Conservation (phyloP, 92 coral and sea anemone species). For the Parazoanthus atlanticus region DNA sequence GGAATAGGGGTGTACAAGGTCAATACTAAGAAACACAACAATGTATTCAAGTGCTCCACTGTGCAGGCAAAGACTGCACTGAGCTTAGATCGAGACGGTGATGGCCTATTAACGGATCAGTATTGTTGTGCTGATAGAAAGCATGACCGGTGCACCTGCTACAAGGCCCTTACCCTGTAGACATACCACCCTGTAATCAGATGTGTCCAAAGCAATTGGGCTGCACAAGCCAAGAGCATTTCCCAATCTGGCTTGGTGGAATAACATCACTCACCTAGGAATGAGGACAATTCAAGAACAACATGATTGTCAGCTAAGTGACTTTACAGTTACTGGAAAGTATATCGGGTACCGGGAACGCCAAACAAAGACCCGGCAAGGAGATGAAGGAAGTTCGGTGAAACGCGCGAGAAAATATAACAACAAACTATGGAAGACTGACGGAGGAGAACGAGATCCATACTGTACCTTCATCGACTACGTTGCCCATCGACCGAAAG, state of each 20-base stretch:
- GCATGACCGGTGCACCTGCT: too few species aligned
- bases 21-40: too few species aligned
- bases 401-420: constrained; percentile 56
- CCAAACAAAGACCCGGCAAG: constrained; percentile 13
- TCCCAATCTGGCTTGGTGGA: constrained; percentile 62
- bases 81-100: too few species aligned
- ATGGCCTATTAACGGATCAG: too few species aligned
- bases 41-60: too few species aligned
- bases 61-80: too few species aligned
- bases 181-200: too few species aligned
- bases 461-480: constrained; percentile 50
- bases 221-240: constrained; percentile 49
- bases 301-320: constrained; percentile 49
- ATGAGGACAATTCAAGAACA: too few species aligned
- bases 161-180: too few species aligned
- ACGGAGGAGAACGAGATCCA: constrained; percentile 53
- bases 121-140: too few species aligned
- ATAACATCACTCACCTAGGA: constrained; percentile 54
- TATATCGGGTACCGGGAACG: background rate
- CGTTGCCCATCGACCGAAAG: constrained; percentile 28
- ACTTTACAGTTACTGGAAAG: background rate
- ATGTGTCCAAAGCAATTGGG: constrained; percentile 57
- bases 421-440: constrained; percentile 54
- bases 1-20: too few species aligned
- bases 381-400: constrained; percentile 38